Evolutionary conservation across 2,888 invertebrate genomes (phyloP), one percentile per base, ranked within the genome.

Genomic region (Pandemis cinnamomeana): DNA sequence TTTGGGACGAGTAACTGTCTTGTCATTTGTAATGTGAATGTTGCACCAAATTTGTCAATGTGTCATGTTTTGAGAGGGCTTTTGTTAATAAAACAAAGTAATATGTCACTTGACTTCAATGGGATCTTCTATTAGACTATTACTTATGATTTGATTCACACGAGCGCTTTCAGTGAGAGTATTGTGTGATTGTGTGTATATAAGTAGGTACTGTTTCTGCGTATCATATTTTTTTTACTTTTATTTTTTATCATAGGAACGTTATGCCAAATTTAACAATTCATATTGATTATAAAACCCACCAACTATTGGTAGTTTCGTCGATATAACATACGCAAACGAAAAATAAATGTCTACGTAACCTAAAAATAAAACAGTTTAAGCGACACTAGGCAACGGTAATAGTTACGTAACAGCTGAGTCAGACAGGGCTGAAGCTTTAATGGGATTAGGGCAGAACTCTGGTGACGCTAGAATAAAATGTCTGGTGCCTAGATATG

Each of bases 1-100:
- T 64, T 64, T 64, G 48, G 64, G 58, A 73, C 69, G 51, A 27
- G 48, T 70, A 73, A n/a, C 51, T 69, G 64, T 69, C 60, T 69
- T 11, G 60, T 64, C 64, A 64, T 64, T 64, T 48, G 64, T 64
- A 36, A 64, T 48, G 48, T 64, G 46, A 64, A 64, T 48, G 64
- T 46, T 48, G 13, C 5, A 64, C 64, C 64, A 64, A 64, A 64
- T 64, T 64, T 41, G 64, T 64, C 64, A 64, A 48, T 36, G 63
- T 63, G 46, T 64, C 64, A 48, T 64, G 64, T 64, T 64, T 64
- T 36, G 48, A 58, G 48, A 48, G 11, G 6, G 48, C 27, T 20
- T 64, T 64, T 64, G 64, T 62, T 42, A 7, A 0, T 64, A 48
- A 64, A 64, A 64, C 64, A 64, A 64, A 36, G 58, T 58, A 58